Evolutionary conservation across 1,140 invertebrate species (phyloP).

Genomic region (Papilio dardanus): DNA sequence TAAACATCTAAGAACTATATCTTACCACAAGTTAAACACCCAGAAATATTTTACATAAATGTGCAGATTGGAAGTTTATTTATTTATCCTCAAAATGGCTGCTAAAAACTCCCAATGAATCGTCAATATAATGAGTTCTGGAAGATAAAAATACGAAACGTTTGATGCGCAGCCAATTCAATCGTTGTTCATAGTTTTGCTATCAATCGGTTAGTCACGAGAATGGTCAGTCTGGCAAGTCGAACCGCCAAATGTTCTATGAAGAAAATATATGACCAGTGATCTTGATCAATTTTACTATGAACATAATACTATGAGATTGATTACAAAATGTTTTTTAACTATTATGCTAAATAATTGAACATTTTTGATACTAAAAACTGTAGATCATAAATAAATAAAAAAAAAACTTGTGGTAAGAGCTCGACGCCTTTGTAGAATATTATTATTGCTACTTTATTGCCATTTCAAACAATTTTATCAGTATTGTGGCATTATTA

Average conservation of each 20-base stretch:
- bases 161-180: slow-evolving; percentile 72
- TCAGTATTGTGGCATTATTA: slow-evolving; percentile 48
- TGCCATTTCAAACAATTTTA: slow-evolving; percentile 52
- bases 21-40: neutral
- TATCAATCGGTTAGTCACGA: slow-evolving; percentile 56
- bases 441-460: neutral
- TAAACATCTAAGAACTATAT: neutral
- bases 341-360: too few species aligned
- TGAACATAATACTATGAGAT: neutral
- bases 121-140: slow-evolving; percentile 45
- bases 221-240: slow-evolving; percentile 47
- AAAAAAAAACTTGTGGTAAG: neutral
- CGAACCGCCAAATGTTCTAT: neutral
- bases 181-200: slow-evolving; percentile 52
- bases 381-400: neutral
- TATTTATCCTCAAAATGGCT: slow-evolving; percentile 40
- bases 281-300: neutral
- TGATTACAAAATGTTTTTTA: neutral
- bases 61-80: too few species aligned
- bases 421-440: neutral
- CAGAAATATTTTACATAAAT: too few species aligned
- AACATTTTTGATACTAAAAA: neutral
- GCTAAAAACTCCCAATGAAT: slow-evolving; percentile 50
- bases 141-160: slow-evolving; percentile 68
- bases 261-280: neutral